Conservation (phyloP, 2,113 vertebrate species). For the Sclerurus mexicanus region DNA sequence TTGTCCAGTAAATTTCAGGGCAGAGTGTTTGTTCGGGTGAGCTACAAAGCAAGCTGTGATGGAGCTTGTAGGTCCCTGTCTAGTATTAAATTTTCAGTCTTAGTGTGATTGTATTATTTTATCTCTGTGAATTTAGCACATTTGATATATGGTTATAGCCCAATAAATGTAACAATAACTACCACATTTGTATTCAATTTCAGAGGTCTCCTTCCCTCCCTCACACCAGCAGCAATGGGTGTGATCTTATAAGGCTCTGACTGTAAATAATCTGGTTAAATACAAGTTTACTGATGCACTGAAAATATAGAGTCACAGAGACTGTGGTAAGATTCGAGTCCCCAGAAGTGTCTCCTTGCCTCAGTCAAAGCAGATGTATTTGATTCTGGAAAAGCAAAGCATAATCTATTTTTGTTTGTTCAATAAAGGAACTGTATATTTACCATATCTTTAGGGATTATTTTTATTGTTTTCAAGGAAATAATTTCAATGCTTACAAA, state of each 20-base stretch:
- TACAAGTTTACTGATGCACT: constrained; percentile 61
- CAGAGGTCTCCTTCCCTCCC: constrained; percentile 51
- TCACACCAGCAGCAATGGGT: constrained; percentile 51
- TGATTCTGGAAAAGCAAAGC: constrained; percentile 66
- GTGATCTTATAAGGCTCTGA: constrained; percentile 57
- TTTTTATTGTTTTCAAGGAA: constrained; percentile 59
- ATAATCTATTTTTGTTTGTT: constrained; percentile 71
- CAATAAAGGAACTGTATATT: constrained; percentile 73
- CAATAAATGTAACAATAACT: constrained; percentile 69
- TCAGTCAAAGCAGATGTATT: constrained; percentile 70
- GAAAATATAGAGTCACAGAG: constrained; percentile 50
- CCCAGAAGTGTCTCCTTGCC: constrained; percentile 59
- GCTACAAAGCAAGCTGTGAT: neutral
- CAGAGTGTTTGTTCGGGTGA: neutral
- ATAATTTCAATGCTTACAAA: constrained; percentile 53
- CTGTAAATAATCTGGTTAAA: constrained; percentile 76
- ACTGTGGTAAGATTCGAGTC: constrained; percentile 21
- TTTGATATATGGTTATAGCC: constrained; percentile 64
- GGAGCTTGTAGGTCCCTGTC: constrained; percentile 8
- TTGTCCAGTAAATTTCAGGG: neutral
- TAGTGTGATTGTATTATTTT: constrained; percentile 66
- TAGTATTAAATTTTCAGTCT: constrained; percentile 58
- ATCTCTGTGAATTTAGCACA: constrained; percentile 50
- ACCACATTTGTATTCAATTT: constrained; percentile 63
- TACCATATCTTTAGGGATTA: constrained; percentile 68